These are phyloP conservation scores for Aphidius ervi DNA, from an alignment of 1,140 invertebrate genomes.

Conservation along the genomic window DNA sequence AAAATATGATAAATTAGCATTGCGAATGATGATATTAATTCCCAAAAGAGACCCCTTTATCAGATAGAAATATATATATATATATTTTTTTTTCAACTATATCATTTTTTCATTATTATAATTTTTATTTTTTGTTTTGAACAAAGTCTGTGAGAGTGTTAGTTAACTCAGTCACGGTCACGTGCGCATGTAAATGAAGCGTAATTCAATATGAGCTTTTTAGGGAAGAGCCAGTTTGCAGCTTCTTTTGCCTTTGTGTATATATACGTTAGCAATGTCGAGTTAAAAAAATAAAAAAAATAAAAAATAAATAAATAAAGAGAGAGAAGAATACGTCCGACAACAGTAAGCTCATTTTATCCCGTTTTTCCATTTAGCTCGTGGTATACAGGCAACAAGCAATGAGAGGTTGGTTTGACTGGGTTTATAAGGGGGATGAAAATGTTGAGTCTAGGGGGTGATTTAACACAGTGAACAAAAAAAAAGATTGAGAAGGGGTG, in stretches of 20 bases:
- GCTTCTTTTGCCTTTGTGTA: conserved; percentile 1
- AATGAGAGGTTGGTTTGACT: too few species aligned
- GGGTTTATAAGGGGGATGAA: too few species aligned
- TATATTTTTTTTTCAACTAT: too few species aligned
- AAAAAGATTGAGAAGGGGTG: neutral
- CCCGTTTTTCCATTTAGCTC: neutral
- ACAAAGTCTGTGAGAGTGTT: neutral
- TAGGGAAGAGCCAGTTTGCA: conserved; percentile 17
- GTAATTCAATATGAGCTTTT: conserved; percentile 24
- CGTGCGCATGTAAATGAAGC: conserved; percentile 23
- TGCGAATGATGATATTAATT: too few species aligned
- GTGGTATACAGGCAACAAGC: too few species aligned
- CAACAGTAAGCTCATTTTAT: conserved; percentile 12
- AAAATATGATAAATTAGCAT: too few species aligned
- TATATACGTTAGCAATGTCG: neutral
- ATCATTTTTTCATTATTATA: neutral
- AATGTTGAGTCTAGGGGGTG: neutral
- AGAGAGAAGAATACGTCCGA: neutral
- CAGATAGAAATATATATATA: too few species aligned
- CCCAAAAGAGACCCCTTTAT: neutral
- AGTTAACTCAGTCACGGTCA: conserved; percentile 15
- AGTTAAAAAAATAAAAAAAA: neutral
- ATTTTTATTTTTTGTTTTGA: neutral
- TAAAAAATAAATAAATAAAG: neutral
- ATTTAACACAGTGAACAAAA: neutral